These are phyloP conservation scores for Catocala sponsa DNA, from an alignment of 2,888 invertebrate genomes.

Conservation along the genomic window DNA sequence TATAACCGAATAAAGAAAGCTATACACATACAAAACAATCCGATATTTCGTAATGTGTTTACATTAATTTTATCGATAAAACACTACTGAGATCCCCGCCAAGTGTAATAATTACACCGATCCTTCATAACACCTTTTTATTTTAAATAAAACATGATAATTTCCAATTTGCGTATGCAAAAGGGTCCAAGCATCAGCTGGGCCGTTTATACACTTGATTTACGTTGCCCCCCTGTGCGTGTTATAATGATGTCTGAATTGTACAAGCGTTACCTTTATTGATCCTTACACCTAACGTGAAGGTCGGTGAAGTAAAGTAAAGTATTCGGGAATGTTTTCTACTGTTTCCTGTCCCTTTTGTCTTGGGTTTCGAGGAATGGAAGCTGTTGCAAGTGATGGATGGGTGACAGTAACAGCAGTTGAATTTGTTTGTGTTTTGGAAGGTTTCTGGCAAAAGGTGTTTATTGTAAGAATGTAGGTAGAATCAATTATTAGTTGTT, in stretches of 20 bases:
- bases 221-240: constrained; percentile 54
- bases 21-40: too few species aligned
- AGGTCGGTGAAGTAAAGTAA: neutral
- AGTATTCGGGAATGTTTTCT: constrained; percentile 10
- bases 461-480: neutral
- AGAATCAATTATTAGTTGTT: neutral
- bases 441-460: constrained; percentile 6
- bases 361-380: constrained; percentile 20
- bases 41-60: neutral
- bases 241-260: constrained; percentile 45
- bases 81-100: constrained; percentile 2
- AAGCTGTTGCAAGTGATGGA: constrained; percentile 21
- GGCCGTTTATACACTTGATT: constrained; percentile 44
- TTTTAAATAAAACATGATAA: constrained; percentile 40
- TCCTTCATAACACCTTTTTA: constrained; percentile 17
- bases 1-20: too few species aligned
- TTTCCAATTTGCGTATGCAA: constrained; percentile 54
- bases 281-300: neutral
- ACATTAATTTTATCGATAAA: neutral
- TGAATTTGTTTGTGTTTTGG: constrained; percentile 9
- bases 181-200: constrained; percentile 25
- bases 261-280: constrained; percentile 4
- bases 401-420: constrained; percentile 8
- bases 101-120: constrained; percentile 15
- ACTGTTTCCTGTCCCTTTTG: constrained; percentile 19